These are phyloP conservation scores for Lepilemur septentrionalis DNA, from an alignment of 2,797 vertebrate genomes.

Conservation along the genomic window DNA sequence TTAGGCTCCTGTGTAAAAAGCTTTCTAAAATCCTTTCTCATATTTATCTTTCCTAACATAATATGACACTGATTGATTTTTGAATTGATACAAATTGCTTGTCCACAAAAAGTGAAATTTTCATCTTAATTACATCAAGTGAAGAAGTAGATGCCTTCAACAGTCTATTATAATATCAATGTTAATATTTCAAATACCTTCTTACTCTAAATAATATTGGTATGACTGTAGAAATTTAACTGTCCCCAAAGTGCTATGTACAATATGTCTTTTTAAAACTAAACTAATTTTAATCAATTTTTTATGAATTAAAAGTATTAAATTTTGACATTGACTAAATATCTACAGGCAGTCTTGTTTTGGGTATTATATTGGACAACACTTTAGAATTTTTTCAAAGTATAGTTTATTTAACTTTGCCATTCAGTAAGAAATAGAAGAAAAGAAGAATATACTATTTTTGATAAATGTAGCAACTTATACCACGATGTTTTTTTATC, in stretches of 20 bases:
- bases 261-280: constrained; percentile 11
- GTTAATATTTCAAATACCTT: background rate
- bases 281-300: background rate
- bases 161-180: background rate
- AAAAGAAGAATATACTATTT: background rate
- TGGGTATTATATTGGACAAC: background rate
- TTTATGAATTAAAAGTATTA: constrained; percentile 27
- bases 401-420: background rate
- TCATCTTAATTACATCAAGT: background rate
- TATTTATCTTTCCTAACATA: background rate
- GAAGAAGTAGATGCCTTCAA: background rate
- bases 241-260: background rate
- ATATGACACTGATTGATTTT: background rate
- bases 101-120: background rate
- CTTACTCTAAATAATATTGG: background rate
- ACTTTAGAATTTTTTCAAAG: constrained; percentile 14
- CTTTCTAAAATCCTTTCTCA: background rate
- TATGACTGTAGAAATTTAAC: background rate
- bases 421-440: background rate
- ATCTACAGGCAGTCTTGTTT: background rate
- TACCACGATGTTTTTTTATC: background rate
- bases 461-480: background rate
- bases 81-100: background rate
- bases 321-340: background rate
- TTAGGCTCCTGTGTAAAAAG: background rate